phyloP scores from a whole-genome alignment of 1,140 invertebrate species.

The Orchestia grillus region DNA sequence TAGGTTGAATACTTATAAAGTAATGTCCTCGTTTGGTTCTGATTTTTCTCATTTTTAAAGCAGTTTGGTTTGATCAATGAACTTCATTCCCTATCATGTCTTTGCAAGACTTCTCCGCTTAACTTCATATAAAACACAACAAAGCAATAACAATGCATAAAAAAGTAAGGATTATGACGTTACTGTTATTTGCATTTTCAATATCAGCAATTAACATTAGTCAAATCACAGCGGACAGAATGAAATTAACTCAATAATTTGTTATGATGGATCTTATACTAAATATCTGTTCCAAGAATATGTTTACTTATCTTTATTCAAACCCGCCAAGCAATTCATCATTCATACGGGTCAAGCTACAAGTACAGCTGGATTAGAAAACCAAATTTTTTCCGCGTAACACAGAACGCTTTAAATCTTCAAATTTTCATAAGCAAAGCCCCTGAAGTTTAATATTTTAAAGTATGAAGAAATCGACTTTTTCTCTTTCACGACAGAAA shows the following conservation, averaged over 20 bases:
- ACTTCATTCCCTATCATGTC: background rate
- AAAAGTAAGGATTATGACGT: background rate
- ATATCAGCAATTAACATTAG: background rate
- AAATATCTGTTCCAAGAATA: background rate
- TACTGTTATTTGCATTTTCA: background rate
- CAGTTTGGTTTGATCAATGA: background rate
- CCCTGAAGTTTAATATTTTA: background rate
- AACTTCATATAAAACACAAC: background rate
- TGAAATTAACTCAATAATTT: background rate
- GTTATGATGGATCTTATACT: background rate
- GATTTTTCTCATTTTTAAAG: background rate
- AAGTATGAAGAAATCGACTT: background rate
- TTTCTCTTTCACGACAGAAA: background rate
- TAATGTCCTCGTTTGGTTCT: background rate
- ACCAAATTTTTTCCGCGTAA: background rate
- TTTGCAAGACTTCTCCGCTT: background rate
- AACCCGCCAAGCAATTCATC: background rate
- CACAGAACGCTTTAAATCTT: background rate
- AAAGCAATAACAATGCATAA: background rate
- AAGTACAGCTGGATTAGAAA: background rate
- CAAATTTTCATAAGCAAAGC: background rate
- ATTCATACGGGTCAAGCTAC: background rate
- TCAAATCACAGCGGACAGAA: background rate
- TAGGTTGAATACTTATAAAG: too few relatives aligned
- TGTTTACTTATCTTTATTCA: background rate